These are phyloP conservation scores for Amaurobius ferox DNA, from an alignment of 2,888 invertebrate species.

Conservation along the genomic window DNA sequence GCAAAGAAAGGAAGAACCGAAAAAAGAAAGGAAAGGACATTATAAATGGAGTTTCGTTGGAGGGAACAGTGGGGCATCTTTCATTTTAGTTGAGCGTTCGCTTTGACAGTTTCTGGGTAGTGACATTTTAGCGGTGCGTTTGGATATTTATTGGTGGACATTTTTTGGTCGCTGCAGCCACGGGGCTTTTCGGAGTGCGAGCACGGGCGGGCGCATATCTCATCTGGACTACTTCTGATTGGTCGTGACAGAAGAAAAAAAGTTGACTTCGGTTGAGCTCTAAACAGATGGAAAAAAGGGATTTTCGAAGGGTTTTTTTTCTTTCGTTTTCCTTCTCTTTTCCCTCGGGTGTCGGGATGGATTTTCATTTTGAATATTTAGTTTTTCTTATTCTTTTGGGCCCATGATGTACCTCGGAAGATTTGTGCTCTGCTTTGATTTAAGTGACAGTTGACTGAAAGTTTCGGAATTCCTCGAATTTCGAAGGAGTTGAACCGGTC, in stretches of 20 bases:
- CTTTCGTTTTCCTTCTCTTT: constrained; percentile 8
- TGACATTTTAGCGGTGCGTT: constrained; percentile 71
- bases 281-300: constrained; percentile 65
- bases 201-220: constrained; percentile 69
- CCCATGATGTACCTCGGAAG: not conserved
- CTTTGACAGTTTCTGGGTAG: constrained; percentile 70
- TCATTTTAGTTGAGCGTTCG: constrained; percentile 65
- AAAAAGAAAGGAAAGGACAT: constrained; percentile 47
- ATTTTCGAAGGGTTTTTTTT: constrained; percentile 44
- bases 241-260: constrained; percentile 55
- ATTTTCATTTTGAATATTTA: constrained; percentile 58
- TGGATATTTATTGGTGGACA: constrained; percentile 72
- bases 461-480: constrained; percentile 5
- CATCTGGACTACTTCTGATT: constrained; percentile 62
- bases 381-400: constrained; percentile 19
- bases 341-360: constrained; percentile 21
- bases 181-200: constrained; percentile 64
- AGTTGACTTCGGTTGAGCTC: constrained; percentile 38
- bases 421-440: constrained; percentile 23
- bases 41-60: constrained; percentile 70
- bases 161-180: constrained; percentile 68
- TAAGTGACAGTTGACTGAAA: constrained; percentile 18
- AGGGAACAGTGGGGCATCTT: constrained; percentile 66
- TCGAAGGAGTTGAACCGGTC: not conserved
- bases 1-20: constrained; percentile 26